Conservation (phyloP, 2,797 vertebrate genomes). For the Scyliorhinus canicula region DNA sequence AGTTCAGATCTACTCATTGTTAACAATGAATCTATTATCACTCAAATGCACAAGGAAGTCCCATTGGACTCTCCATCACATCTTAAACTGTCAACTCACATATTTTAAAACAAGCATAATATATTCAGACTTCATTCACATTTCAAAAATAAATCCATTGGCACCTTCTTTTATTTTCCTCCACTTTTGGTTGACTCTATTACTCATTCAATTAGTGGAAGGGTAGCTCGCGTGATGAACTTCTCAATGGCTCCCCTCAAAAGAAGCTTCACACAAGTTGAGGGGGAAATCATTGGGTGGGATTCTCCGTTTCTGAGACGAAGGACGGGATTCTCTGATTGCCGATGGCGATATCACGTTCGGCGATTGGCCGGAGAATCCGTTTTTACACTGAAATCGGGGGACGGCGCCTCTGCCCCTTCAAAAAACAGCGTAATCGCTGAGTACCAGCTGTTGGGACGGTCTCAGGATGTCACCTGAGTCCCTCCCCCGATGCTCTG, state of each 20-base stretch:
- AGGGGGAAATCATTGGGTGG: neutral
- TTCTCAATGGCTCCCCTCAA: neutral
- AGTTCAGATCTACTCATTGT: constrained; percentile 16
- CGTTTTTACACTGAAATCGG: too few relatives aligned
- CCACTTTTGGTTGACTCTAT: neutral
- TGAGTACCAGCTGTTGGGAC: too few relatives aligned
- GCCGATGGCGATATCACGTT: too few relatives aligned
- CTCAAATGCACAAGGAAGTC: neutral
- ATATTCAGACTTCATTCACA: constrained; percentile 32
- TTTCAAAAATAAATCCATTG: constrained; percentile 24
- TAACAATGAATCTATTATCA: constrained; percentile 30
- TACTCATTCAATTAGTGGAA: constrained; percentile 15
- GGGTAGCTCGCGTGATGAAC: neutral
- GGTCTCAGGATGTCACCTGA: too few relatives aligned
- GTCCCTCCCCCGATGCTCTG: too few relatives aligned
- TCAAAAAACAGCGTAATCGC: too few relatives aligned
- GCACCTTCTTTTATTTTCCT: neutral
- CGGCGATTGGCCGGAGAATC: too few relatives aligned
- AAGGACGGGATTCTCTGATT: too few relatives aligned
- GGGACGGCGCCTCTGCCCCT: too few relatives aligned
- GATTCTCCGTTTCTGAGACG: too few relatives aligned
- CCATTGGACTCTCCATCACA: constrained; percentile 19
- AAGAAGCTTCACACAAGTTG: neutral
- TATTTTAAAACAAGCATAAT: neutral
- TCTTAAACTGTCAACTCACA: constrained; percentile 36